Evolutionary conservation across 2,797 vertebrate genomes (phyloP).

Genomic region (Parambassis ranga): DNA sequence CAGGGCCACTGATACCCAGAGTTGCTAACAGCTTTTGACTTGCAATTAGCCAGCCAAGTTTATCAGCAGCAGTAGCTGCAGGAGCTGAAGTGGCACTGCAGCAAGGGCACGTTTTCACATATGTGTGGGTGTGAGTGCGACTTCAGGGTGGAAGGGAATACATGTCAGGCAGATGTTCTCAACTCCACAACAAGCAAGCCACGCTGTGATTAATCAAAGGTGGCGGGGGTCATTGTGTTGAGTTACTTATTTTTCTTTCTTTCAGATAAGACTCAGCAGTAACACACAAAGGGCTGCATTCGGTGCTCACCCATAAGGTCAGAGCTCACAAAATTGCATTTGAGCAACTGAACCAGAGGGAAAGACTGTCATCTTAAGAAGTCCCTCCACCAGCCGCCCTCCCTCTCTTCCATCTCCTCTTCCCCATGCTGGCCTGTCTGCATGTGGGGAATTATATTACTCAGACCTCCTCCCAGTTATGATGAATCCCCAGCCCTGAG

Average conservation of each 20-base stretch:
- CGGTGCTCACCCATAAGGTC: slow-evolving; percentile 37
- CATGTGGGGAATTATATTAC: slow-evolving; percentile 71
- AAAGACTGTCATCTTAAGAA: slow-evolving; percentile 55
- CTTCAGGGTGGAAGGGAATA: slow-evolving; percentile 4
- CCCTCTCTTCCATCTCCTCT: no score
- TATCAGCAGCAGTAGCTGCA: slow-evolving; percentile 68
- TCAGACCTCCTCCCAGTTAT: slow-evolving; percentile 69
- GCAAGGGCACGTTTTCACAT: background rate
- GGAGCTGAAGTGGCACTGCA: slow-evolving; percentile 46
- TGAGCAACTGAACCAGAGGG: slow-evolving; percentile 53
- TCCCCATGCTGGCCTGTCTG: slow-evolving; percentile 48
- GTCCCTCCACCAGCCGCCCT: slow-evolving; percentile 4
- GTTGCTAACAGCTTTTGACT: slow-evolving; percentile 79
- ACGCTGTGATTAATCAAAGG: slow-evolving; percentile 54
- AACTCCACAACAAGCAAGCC: slow-evolving; percentile 1
- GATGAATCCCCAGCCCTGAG: slow-evolving; percentile 77
- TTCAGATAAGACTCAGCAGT: slow-evolving; percentile 21
- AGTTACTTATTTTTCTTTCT: slow-evolving; percentile 8
- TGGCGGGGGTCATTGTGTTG: slow-evolving; percentile 24
- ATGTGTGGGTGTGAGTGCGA: background rate
- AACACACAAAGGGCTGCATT: slow-evolving; percentile 17
- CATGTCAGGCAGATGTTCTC: slow-evolving; percentile 44
- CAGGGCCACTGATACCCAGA: slow-evolving; percentile 64
- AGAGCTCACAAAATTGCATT: slow-evolving; percentile 53
- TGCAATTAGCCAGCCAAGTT: slow-evolving; percentile 76